A percentile compares a stretch with the other conserved stretches of the same genome.
These are phyloP conservation scores for Belgica antarctica DNA, from an alignment of 2,888 invertebrate genomes.

Conservation along the genomic window DNA sequence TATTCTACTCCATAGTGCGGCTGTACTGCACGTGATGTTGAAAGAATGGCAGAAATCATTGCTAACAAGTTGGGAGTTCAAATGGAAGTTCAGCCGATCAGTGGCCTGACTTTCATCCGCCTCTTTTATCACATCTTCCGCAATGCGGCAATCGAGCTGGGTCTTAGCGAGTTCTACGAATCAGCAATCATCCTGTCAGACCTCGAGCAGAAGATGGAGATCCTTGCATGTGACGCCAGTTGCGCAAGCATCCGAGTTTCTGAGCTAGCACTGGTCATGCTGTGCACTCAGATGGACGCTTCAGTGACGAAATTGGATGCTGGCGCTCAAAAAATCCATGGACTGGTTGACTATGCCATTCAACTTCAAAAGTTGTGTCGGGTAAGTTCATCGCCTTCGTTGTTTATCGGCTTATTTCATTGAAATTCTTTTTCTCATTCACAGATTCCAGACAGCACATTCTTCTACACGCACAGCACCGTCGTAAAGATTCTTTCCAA, in stretches of 20 bases:
- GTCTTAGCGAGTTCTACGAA: conserved; percentile 58
- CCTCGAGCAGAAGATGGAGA: conserved; percentile 68
- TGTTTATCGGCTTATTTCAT: conserved; percentile 40
- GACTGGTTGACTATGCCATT: conserved; percentile 67
- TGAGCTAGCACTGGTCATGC: conserved; percentile 73
- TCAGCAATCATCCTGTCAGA: conserved; percentile 61
- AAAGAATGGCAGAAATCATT: conserved; percentile 81
- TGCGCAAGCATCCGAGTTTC: conserved; percentile 73
- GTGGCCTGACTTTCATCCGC: conserved; percentile 68
- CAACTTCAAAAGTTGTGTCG: conserved; percentile 71
- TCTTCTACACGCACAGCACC: conserved; percentile 62
- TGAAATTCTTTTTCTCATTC: conserved; percentile 36
- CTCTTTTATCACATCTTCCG: conserved; percentile 65
- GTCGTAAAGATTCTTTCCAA: conserved; percentile 65
- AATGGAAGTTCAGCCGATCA: conserved; percentile 60
- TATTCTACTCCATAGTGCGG: conserved; percentile 67
- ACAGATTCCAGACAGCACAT: conserved; percentile 67
- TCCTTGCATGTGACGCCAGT: conserved; percentile 70
- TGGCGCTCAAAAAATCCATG: conserved; percentile 59
- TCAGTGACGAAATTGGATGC: conserved; percentile 54
- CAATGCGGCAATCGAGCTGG: conserved; percentile 59
- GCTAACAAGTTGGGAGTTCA: conserved; percentile 70
- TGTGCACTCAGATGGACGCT: conserved; percentile 69
- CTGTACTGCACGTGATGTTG: conserved; percentile 79
- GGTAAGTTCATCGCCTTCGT: conserved; percentile 58